Evolutionary conservation across 1,140 invertebrate genomes (phyloP), one percentile per base, ranked within the genome.

Genomic region (Pseudomyrmex concolor): DNA sequence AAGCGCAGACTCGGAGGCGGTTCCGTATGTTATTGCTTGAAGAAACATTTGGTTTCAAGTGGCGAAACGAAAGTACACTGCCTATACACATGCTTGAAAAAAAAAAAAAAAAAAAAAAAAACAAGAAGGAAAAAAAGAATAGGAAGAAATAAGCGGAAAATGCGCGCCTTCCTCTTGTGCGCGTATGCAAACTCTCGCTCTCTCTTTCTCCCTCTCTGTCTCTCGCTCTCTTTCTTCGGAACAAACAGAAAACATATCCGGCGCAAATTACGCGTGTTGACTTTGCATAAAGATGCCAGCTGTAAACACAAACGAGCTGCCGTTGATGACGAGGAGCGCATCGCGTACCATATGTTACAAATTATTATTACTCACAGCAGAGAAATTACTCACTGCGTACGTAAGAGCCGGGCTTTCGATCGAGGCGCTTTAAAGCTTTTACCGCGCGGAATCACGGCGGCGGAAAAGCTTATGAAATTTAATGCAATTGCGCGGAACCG

Each of bases 391-490:
- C 5, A 4, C 34, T 7, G 34, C 34, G 34, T 7, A 34, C 34
- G 34, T 34, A 34, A 13, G 51, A 9, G 13, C 25, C 54, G 62
- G 8, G 43, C 43, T 45, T 15, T 63, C 60, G 48, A 45, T 54
- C 60, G 17, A 9, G 54, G 67, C 70, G 25, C 57, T 72, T 74
- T 74, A 73, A 62, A 74, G 78, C 78, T 82, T 82, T 82, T 82
- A 82, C 5, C 48, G 34, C 59, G 34, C 25, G 50, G 71, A 74
- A 82, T 82, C 70, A 63, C 17, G 63, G 22, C 54, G 45, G 60
- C 54, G 59, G 34, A 71, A 71, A 81, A 84, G 76, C 77, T 81
- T 80, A 82, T 81, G 66, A 81, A 84, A 84, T 84, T 84, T 84
- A 84, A 84, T 64, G 83, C 83, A 70, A 80, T 81, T 84, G 83